phyloP scores from a whole-genome alignment of 2,113 vertebrate species.

The Rhinolophus sinicus region DNA sequence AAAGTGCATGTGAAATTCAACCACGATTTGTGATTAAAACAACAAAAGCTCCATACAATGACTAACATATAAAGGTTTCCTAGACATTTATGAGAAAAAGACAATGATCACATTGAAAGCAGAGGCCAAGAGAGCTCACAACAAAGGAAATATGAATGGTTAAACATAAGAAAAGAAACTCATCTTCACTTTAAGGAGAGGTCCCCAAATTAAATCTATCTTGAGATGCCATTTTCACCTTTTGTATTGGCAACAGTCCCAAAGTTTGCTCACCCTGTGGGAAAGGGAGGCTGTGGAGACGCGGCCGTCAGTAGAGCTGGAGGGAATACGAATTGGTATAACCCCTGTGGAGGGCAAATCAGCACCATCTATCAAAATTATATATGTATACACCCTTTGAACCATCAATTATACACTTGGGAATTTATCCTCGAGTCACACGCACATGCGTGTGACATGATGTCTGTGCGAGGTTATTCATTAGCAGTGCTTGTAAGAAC shows the following conservation, averaged over 20 bases:
- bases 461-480: neutral
- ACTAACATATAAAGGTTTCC: neutral
- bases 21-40: neutral
- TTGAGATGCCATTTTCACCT: neutral
- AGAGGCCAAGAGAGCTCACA: neutral
- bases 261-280: neutral
- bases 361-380: constrained; percentile 71
- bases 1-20: constrained; percentile 22
- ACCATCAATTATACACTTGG: constrained; percentile 44
- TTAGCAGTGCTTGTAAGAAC: neutral
- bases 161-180: neutral
- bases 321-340: constrained; percentile 18
- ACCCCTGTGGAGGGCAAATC: constrained; percentile 51
- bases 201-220: neutral
- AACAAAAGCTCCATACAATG: neutral
- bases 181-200: neutral
- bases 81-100: neutral
- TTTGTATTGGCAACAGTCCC: neutral
- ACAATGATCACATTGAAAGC: neutral
- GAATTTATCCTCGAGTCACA: constrained; percentile 38
- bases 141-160: neutral
- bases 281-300: neutral
- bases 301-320: neutral
- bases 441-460: neutral
- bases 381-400: constrained; percentile 58